Percentiles rank a stretch among this genome's conserved stretches.
These are phyloP conservation scores for Xestobium rufovillosum DNA, from an alignment of 2,888 invertebrate genomes.

Conservation along the genomic window DNA sequence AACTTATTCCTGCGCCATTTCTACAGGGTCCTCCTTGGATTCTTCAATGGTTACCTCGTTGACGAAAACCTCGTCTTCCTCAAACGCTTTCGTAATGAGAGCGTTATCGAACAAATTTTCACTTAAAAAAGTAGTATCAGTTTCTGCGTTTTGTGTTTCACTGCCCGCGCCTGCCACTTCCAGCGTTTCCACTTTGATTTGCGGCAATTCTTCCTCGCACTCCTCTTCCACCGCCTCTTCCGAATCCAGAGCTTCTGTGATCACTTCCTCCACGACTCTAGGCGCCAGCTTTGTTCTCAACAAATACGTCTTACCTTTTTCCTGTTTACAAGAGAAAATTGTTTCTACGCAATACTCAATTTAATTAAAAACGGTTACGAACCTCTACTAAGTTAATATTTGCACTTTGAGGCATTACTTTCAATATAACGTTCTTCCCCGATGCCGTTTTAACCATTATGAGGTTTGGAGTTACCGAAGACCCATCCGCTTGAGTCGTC, in stretches of 20 bases:
- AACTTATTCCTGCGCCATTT: slow-evolving; percentile 6
- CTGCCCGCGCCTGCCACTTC: slow-evolving; percentile 21
- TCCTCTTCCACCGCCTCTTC: slow-evolving; percentile 19
- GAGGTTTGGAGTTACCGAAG: slow-evolving; percentile 36
- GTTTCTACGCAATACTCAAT: slow-evolving; percentile 4
- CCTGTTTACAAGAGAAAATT: slow-evolving; percentile 4
- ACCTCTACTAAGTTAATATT: background rate
- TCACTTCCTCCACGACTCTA: background rate
- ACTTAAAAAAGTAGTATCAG: slow-evolving; percentile 33
- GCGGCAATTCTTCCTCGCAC: slow-evolving; percentile 14
- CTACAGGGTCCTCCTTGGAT: slow-evolving; percentile 18
- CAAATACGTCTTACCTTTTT: slow-evolving; percentile 20
- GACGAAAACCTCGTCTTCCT: slow-evolving; percentile 35
- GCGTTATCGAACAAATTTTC: slow-evolving; percentile 34
- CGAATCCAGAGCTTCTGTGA: background rate
- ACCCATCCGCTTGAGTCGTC: slow-evolving; percentile 26
- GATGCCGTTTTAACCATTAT: slow-evolving; percentile 42
- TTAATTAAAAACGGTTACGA: slow-evolving; percentile 4
- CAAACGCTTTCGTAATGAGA: slow-evolving; percentile 26
- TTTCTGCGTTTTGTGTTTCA: slow-evolving; percentile 26
- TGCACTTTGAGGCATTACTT: slow-evolving; percentile 37
- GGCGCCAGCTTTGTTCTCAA: slow-evolving; percentile 23
- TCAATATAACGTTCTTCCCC: slow-evolving; percentile 40
- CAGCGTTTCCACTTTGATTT: slow-evolving; percentile 10
- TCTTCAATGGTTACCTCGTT: slow-evolving; percentile 36